phyloP scores from a whole-genome alignment of 2,113 vertebrate genomes.

The Rhinichthys klamathensis region DNA sequence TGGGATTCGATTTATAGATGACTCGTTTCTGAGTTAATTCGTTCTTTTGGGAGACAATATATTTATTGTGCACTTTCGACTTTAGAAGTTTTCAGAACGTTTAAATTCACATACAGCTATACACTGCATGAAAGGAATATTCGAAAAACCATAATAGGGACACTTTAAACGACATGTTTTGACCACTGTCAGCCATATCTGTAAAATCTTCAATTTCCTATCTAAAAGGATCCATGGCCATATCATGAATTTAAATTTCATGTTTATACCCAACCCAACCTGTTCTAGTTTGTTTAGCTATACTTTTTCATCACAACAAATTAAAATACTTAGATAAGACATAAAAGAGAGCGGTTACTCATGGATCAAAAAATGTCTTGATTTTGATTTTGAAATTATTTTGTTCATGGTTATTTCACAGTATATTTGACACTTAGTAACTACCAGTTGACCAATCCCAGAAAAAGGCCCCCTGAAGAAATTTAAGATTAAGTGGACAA shows the following conservation, averaged over 20 bases:
- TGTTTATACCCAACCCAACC: not conserved
- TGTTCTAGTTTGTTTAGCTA: not conserved
- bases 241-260: not conserved
- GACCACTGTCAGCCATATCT: not conserved
- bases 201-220: not conserved
- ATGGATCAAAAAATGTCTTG: not conserved
- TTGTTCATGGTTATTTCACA: conserved; percentile 18
- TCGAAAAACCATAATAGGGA: no score
- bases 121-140: no score
- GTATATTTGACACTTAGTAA: not conserved
- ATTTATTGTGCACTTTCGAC: no score
- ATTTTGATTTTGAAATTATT: not conserved
- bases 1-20: no score
- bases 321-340: not conserved
- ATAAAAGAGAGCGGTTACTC: no score
- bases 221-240: not conserved
- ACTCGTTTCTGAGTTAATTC: no score
- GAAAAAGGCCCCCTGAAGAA: not conserved
- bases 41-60: no score
- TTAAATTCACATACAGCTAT: no score
- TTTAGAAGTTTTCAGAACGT: no score
- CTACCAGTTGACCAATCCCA: not conserved
- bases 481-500: conserved; percentile 15
- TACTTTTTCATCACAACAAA: not conserved
- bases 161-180: not conserved